Percentiles rank a stretch among this genome's conserved stretches.
These are phyloP conservation scores for Syrphus vitripennis DNA, from an alignment of 2,888 invertebrate species.

Conservation along the genomic window DNA sequence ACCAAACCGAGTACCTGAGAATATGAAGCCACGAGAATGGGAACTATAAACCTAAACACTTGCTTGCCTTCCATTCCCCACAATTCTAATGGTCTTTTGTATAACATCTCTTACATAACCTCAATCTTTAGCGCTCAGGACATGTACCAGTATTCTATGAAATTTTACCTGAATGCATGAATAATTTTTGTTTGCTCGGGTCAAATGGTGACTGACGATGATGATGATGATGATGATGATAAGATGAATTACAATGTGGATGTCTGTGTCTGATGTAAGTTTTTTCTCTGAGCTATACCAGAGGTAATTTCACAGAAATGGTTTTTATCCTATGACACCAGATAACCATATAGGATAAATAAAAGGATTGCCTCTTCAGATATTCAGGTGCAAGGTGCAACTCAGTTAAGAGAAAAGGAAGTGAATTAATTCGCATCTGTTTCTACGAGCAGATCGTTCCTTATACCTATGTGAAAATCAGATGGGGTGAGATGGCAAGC, in stretches of 20 bases:
- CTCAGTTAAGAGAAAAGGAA: slow-evolving; percentile 6
- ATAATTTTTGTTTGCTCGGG: slow-evolving; percentile 58
- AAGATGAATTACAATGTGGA: slow-evolving; percentile 53
- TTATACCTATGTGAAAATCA: background rate
- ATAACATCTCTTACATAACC: slow-evolving; percentile 54
- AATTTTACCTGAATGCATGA: slow-evolving; percentile 61
- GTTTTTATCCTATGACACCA: background rate
- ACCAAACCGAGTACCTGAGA: background rate
- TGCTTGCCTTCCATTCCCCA: slow-evolving; percentile 5
- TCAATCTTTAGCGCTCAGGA: slow-evolving; percentile 48
- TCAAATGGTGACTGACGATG: slow-evolving; percentile 60
- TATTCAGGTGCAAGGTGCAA: slow-evolving; percentile 18
- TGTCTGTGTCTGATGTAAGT: no score
- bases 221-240: slow-evolving; percentile 37
- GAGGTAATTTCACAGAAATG: background rate
- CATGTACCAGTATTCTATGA: slow-evolving; percentile 1
- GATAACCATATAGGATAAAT: background rate
- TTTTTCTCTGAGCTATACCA: background rate
- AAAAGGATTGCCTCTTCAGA: background rate
- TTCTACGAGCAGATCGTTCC: background rate
- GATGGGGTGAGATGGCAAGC: background rate
- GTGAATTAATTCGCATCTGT: slow-evolving; percentile 45
- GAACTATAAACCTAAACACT: slow-evolving; percentile 29
- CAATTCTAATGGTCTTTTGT: slow-evolving; percentile 53
- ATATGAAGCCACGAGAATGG: background rate